These are phyloP conservation scores for Acromyrmex heyeri DNA, from an alignment of 1,140 invertebrate genomes.

Conservation along the genomic window DNA sequence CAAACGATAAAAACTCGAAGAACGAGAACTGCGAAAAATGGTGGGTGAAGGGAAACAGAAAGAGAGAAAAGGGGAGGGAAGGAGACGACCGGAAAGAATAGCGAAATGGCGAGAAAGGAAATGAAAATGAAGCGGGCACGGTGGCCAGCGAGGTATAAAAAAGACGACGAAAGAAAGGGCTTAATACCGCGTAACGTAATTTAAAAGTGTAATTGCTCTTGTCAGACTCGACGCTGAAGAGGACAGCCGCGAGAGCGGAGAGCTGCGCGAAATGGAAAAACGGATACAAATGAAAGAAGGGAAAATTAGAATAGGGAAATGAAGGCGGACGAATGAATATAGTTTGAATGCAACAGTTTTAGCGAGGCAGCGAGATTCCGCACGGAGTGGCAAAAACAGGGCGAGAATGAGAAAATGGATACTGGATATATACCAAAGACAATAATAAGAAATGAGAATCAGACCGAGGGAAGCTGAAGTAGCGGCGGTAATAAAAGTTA, in stretches of 20 bases:
- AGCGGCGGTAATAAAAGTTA: conserved; percentile 72
- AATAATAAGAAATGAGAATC: conserved; percentile 16
- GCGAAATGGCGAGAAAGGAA: conserved; percentile 56
- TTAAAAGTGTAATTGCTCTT: conserved; percentile 87
- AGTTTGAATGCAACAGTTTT: conserved; percentile 55
- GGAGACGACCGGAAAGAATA: conserved; percentile 26
- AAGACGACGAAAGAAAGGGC: conserved; percentile 82
- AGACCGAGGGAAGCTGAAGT: conserved; percentile 59
- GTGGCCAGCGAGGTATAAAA: conserved; percentile 64
- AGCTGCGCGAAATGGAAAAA: conserved; percentile 53
- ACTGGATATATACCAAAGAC: conserved; percentile 74
- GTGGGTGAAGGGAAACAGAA: neutral
- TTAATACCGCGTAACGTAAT: conserved; percentile 87
- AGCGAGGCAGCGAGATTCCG: conserved; percentile 54
- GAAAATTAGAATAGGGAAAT: conserved; percentile 65
- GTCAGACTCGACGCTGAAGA: conserved; percentile 81
- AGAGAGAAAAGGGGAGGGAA: neutral
- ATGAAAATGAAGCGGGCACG: conserved; percentile 51
- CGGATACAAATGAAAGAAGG: conserved; percentile 59
- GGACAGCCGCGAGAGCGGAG: conserved; percentile 54
- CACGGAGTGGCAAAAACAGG: conserved; percentile 36
- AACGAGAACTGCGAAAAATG: conserved; percentile 32
- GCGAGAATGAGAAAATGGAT: conserved; percentile 64
- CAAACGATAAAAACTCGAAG: conserved; percentile 47
- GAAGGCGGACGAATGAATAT: conserved; percentile 45